Conservation (phyloP, 2,797 vertebrate genomes). For the Haliaeetus vocifer region DNA sequence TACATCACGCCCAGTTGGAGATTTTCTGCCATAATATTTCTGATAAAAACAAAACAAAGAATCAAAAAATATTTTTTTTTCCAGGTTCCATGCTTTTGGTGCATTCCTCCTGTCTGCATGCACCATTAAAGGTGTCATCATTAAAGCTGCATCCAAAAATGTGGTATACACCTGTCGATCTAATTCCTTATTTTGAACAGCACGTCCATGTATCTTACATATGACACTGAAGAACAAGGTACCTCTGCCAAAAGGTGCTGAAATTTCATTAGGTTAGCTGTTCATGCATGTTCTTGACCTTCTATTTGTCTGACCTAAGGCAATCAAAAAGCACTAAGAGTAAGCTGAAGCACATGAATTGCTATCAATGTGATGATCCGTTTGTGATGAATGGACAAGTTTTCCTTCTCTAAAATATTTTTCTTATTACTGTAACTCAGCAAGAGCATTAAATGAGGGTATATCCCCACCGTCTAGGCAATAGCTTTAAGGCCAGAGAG, state of each 20-base stretch:
- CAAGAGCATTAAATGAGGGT: not conserved
- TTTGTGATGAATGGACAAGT: not conserved
- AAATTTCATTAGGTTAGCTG: not conserved
- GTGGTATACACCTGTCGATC: rapidly evolving
- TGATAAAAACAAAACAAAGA: slow-evolving; percentile 49
- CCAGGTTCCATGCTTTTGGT: not conserved
- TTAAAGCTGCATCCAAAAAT: not conserved
- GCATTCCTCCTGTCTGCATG: not conserved
- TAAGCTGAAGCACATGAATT: not conserved
- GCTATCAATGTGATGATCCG: not conserved
- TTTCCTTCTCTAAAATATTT: not conserved
- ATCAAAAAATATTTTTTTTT: not conserved
- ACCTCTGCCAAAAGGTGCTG: not conserved
- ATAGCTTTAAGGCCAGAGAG: not conserved
- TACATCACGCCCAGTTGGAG: slow-evolving; percentile 89
- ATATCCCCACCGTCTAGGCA: too few species aligned
- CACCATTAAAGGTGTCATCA: too few species aligned
- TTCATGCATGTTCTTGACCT: not conserved
- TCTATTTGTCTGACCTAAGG: not conserved
- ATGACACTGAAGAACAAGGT: not conserved
- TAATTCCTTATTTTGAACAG: not conserved
- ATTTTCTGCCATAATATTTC: slow-evolving; percentile 97
- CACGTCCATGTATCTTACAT: rapidly evolving
- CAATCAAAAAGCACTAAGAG: not conserved
- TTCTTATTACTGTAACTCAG: not conserved